A percentile compares a stretch with the other conserved stretches of the same genome.
Conservation (phyloP, 1,140 invertebrate genomes). For the Caerostris darwini region DNA sequence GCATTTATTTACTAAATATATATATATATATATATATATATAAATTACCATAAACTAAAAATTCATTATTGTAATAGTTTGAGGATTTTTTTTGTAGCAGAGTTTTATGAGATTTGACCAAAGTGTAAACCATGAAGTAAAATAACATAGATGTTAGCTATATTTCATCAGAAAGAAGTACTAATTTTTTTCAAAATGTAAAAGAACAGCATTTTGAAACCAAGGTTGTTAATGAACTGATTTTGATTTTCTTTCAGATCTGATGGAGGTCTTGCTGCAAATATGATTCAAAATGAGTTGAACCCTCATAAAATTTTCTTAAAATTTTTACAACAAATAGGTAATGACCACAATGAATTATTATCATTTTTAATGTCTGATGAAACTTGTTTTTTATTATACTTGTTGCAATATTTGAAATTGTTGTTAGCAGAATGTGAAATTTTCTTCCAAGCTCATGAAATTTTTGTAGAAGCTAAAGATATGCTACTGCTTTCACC, state of each 20-base stretch:
- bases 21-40: no score
- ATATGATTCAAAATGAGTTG: background rate
- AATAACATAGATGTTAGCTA: background rate
- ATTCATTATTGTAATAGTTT: no score
- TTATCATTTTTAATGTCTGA: conserved; percentile 52
- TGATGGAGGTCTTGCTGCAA: background rate
- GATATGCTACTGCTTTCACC: background rate
- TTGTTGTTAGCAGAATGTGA: background rate
- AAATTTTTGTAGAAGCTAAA: background rate
- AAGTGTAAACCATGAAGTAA: background rate
- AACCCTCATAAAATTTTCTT: conserved; percentile 40
- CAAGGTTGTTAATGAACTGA: background rate
- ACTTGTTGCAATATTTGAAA: conserved; percentile 4
- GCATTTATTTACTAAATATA: no score
- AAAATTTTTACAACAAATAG: conserved; percentile 24
- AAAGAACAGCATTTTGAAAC: no score
- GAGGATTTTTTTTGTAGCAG: no score
- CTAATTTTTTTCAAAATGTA: no score
- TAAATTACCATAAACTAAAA: no score
- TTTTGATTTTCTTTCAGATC: conserved; percentile 8
- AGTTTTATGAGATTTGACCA: no score
- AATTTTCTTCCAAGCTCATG: background rate
- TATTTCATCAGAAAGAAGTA: no score
- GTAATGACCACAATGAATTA: conserved; percentile 32
- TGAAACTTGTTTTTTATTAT: conserved; percentile 43